Base-by-base conservation (phyloP, 2,113 vertebrate genomes). In the Coregonus clupeaformis region DNA sequence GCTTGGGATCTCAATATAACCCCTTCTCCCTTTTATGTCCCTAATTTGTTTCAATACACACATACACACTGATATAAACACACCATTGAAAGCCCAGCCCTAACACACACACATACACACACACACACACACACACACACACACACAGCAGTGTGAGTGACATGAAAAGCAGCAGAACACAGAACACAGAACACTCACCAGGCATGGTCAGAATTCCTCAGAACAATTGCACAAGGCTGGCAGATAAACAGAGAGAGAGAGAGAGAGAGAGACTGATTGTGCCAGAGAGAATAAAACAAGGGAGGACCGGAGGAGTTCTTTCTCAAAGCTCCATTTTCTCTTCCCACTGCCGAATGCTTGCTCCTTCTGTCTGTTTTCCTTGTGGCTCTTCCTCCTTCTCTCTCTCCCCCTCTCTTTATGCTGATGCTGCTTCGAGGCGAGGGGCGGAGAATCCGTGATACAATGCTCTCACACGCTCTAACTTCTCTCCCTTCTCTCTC, bases 191-290 rank as follows among this genome's bases (percentile, higher is more conserved):
- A 42, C 36, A 91, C 93, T 93, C 88, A 94, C 93, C 92, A 83
- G 84, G 83, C 92, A 94, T 93, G 80, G 74, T 90, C 78, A 86
- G 86, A 86, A 88, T 89, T 85, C 88, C 81, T 74, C 77, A 36
- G 77, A 87, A 84, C 86, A 82, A 79, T 82, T 80, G 62, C 36
- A 78, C 42, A 30, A 77, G 76, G 73, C 81, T 71, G 78, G 59
- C 64, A 29, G 68, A 52, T 22, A n/a, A 30, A 30, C 18, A 16
- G 1, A 68, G 36, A 59, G 52, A 68, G 36, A 59, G 52, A 25
- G 57, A 47, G 30, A n/a, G 30, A 20, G 36, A 71, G 76, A 22
- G 18, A 18, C 22, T 57, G 12, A 32, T 27, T n/a, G 16, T 22
- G 55, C 66, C 13, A 42, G 36, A n/a, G 69, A 3, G 24, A 55